Base-by-base conservation (phyloP, 2,888 invertebrate genomes). In the Anorthoa munda region DNA sequence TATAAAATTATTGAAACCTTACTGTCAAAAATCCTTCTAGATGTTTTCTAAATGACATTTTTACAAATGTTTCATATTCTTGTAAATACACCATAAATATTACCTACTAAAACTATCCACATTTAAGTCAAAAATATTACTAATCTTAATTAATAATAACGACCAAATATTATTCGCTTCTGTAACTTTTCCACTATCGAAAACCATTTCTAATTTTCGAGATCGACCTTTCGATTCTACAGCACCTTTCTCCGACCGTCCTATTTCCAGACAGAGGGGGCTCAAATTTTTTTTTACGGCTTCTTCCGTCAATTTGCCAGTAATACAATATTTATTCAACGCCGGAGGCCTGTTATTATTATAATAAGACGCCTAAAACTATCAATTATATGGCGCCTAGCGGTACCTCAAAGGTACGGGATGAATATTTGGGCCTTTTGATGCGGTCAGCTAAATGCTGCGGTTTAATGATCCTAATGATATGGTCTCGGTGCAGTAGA, bases 351-450 rank as follows among this genome's bases (percentile, higher is more conserved):
- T 83, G 88, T 86, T 91, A 92, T 93, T 92, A 92, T 90, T 93
- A 92, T 94, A 95, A 95, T 93, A 93, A 94, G 91, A 85, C 83
- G 86, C 84, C 89, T 85, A 86, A 89, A 93, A 92, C 95, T 94
- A 95, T 94, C 93, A 95, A 95, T 95, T 96, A 95, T 90, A 82
- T 89, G 96, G 95, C 95, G 95, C 95, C 95, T 89, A 72, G 26
- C 84, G 87, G 87, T 88, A 87, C 85, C 82, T 90, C 90, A 89
- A 90, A 91, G 86, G 81, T 70, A 77, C 78, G 80, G 82, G 82
- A 79, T 87, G 86, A 84, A 91, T 90, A 86, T 89, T 91, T 92
- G 90, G 85, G 72, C 59, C 85, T 86, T 89, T 90, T 91, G 89
- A 90, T 90, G 88, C 83, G 87, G 86, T 80, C 80, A 75, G 65